A percentile compares a stretch with the other conserved stretches of the same genome.
phyloP scores from a whole-genome alignment of 2,888 invertebrate genomes.

The Rhaphigaster nebulosa region DNA sequence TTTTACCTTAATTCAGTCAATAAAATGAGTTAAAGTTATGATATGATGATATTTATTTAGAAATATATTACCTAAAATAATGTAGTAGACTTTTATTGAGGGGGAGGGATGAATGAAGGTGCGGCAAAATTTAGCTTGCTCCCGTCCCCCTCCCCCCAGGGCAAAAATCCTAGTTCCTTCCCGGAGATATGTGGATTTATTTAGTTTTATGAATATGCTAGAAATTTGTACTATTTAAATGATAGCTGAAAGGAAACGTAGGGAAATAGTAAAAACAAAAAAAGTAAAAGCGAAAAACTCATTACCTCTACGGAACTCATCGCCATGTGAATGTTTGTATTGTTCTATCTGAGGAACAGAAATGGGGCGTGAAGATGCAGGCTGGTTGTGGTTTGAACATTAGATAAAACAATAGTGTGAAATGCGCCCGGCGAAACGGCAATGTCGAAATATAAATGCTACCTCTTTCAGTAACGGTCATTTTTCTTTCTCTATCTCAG shows the following conservation, averaged over 20 bases:
- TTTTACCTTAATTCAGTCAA: too few relatives aligned
- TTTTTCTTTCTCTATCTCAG: conserved; percentile 35
- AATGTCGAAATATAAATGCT: conserved; percentile 49
- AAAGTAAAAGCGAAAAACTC: conserved; percentile 24
- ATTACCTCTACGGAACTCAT: conserved; percentile 15
- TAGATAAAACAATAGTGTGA: conserved; percentile 57
- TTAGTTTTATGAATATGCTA: too few relatives aligned
- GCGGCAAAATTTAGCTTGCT: too few relatives aligned
- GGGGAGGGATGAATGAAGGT: too few relatives aligned
- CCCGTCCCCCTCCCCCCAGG: too few relatives aligned
- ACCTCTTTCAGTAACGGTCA: conserved; percentile 24
- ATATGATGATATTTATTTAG: too few relatives aligned
- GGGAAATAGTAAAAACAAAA: background rate
- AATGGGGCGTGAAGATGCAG: conserved; percentile 49
- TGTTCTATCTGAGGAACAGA: conserved; percentile 33
- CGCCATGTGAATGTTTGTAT: conserved; percentile 52
- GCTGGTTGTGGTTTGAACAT: conserved; percentile 44
- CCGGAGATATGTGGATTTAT: too few relatives aligned
- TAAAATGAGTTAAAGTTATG: too few relatives aligned
- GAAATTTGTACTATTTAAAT: too few relatives aligned
- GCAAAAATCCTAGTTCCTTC: too few relatives aligned
- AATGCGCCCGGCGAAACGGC: conserved; percentile 49
- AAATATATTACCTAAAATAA: too few relatives aligned
- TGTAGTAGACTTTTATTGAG: too few relatives aligned
- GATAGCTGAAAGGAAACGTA: background rate